Base-by-base conservation (phyloP, 2,888 invertebrate species). In the Synergus laeviventris region DNA sequence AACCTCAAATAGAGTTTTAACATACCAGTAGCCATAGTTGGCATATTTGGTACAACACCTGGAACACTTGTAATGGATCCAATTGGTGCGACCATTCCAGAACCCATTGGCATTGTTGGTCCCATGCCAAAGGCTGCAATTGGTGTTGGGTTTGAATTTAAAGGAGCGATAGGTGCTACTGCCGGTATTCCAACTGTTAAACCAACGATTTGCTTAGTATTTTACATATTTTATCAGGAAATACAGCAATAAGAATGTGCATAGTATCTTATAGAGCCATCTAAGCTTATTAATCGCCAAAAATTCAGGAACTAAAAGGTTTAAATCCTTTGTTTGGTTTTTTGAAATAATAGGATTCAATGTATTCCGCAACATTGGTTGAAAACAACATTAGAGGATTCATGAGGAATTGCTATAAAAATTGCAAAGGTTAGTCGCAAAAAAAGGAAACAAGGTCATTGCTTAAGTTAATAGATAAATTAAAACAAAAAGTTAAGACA, bases 101-200 rank as follows among this genome's bases (percentile, higher is more conserved):
- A 81, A 73, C 84, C 76, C 76, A 89, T 84, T 38, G 88, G 89
- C 74, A 89, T 84, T 24, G 88, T 60, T 54, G 86, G 86, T 70
- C 83, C 86, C 88, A 90, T 89, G 62, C 86, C 87, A 64, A 91
- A 90, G 77, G 90, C 90, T 76, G 89, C 86, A 24, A 90, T 87
- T 76, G 91, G 89, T 7, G 87, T 82, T 73, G 91, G 88, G 79
- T 87, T 89, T 74, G 89, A 87, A 74, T 90, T 89, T 74, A 90
- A 78, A 59, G 90, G 89, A 75, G 86, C 90, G 31, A 90, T 87
- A 70, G 89, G 79, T 16, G 89, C 89, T 39, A 85, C 86, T 45
- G 87, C 80, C 74, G 88, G 82, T 60, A 88, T 85, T 78, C 86
- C 89, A 86, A 70, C 81, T 82, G 73, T n/a, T 59, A 62, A 74